phyloP scores from a whole-genome alignment of 2,797 vertebrate species.

The Lemur catta region DNA sequence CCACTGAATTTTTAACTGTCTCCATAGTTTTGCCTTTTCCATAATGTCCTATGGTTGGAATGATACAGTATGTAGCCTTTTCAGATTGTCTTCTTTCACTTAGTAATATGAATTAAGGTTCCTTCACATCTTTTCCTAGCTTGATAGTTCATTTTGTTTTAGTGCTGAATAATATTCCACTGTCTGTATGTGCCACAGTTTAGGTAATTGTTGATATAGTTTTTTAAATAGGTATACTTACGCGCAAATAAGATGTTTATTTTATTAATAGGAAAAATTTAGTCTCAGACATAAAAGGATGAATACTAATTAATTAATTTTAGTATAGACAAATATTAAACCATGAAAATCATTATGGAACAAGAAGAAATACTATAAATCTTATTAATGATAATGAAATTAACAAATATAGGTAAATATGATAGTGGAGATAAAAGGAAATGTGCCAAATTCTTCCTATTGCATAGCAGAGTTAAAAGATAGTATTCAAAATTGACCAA shows the following conservation, averaged over 20 bases:
- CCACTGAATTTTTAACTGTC: not conserved
- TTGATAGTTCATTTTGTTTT: not conserved
- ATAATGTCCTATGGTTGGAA: not conserved
- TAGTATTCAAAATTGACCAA: not conserved
- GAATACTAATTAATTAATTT: conserved; percentile 24
- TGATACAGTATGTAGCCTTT: not conserved
- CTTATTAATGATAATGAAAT: not conserved
- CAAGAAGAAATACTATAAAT: not conserved
- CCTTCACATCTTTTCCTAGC: not conserved
- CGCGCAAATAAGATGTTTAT: not conserved
- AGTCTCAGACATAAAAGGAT: not conserved
- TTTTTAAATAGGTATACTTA: not conserved
- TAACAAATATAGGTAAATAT: not conserved
- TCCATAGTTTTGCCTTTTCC: not conserved
- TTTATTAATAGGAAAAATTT: not conserved
- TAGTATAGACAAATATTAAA: not conserved
- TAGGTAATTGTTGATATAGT: not conserved
- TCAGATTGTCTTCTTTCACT: not conserved
- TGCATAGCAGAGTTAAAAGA: not conserved
- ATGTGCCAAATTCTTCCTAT: not conserved
- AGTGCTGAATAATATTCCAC: not conserved
- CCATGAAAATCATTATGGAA: not conserved
- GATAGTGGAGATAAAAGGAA: not conserved
- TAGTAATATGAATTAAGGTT: not conserved
- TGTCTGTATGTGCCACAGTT: not conserved